Base-by-base conservation (phyloP, 2,888 invertebrate species). In the Mycalesis mineus region DNA sequence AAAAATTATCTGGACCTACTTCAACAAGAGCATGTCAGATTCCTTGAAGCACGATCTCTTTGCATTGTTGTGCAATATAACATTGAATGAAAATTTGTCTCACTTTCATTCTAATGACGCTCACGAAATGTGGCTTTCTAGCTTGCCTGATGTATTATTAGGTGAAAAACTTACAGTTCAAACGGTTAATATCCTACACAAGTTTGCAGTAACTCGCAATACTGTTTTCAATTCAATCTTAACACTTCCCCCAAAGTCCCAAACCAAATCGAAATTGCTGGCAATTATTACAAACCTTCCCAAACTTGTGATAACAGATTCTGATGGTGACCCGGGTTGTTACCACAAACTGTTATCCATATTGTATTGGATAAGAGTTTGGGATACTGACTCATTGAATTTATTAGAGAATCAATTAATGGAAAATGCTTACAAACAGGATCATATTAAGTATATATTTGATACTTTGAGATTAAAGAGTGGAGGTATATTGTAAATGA, bases 191-290 rank as follows among this genome's bases (percentile, higher is more conserved):
- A 91, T 91, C 6, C 80, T 94, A 61, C 88, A 91, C 13, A 85
- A 88, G 62, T 89, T 94, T 72, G 91, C 92, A 15, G 89, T 91
- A 50, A 88, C 90, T 53, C 90, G 87, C 62, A 92, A 91, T 68
- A 60, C 56, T 13, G 74, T 78, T 9, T 92, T 93, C 61, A 85
- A 92, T 64, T 62, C 73, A 6, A 82, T 90, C 0, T 70, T 93
- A 1, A 79, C n/a, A n/a, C n/a, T n/a, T n/a, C n/a, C n/a, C n/a
- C n/a, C n/a, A n/a, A n/a, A n/a, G n/a, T n/a, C n/a, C n/a, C n/a
- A n/a, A n/a, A n/a, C n/a, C n/a, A n/a, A 82, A 41, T 75, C 83
- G 0, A 82, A 88, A 45, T 68, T 91, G 8, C 61, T 73, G 0
- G 67, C 75, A 11, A 90, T 93, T 40, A 75, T 93, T 55, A 66